Conservation (phyloP, 2,888 invertebrate species). For the Camptogramma bilineatum region DNA sequence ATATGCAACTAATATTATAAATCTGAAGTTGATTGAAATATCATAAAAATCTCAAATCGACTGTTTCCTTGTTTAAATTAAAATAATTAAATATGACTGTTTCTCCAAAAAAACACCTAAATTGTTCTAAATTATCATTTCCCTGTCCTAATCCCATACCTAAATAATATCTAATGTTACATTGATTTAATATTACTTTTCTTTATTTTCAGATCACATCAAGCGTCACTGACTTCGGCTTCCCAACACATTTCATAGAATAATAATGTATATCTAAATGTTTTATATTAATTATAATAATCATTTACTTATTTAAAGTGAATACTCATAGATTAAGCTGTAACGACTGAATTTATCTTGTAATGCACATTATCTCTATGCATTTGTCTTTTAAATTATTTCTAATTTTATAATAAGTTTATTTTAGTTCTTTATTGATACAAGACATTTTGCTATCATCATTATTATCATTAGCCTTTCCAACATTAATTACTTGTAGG, state of each 20-base stretch:
- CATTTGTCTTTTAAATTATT: slow-evolving; percentile 71
- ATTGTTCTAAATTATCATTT: too few species aligned
- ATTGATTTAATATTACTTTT: slow-evolving; percentile 39
- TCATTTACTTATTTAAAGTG: slow-evolving; percentile 46
- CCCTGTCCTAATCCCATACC: too few species aligned
- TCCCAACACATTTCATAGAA: slow-evolving; percentile 55
- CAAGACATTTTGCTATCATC: background rate
- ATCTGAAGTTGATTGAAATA: too few species aligned
- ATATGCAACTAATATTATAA: background rate
- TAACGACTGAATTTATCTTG: slow-evolving; percentile 71
- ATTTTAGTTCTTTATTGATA: slow-evolving; percentile 22
- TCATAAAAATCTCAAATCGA: too few species aligned
- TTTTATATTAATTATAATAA: slow-evolving; percentile 32
- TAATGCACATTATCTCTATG: slow-evolving; percentile 73
- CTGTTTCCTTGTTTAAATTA: too few species aligned
- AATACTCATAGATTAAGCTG: slow-evolving; percentile 78
- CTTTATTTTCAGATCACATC: slow-evolving; percentile 66
- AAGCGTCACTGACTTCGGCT: slow-evolving; percentile 54
- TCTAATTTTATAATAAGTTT: slow-evolving; percentile 49
- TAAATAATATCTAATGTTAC: background rate
- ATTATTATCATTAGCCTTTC: background rate
- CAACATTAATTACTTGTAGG: background rate
- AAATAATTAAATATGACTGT: too few species aligned
- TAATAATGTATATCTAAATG: slow-evolving; percentile 22
- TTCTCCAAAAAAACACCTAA: too few species aligned